These are phyloP conservation scores for Galaxea fascicularis DNA, from an alignment of 92 coral and sea anemone genomes.

Conservation along the genomic window DNA sequence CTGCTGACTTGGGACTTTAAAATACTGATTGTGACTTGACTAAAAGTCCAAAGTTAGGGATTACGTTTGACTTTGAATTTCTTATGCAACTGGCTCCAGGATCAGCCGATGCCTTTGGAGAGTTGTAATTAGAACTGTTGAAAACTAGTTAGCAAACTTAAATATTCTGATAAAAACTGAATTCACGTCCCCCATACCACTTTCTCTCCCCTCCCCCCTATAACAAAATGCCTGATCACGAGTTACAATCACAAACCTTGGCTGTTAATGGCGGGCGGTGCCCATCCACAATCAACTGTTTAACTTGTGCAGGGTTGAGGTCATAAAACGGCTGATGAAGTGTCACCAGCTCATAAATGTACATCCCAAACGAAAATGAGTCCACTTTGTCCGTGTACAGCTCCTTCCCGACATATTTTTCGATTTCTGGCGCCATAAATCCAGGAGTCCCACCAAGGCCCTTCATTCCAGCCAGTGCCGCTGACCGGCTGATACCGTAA, in stretches of 20 bases:
- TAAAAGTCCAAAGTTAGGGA: too few relatives aligned
- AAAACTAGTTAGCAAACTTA: too few relatives aligned
- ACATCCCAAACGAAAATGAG: constrained; percentile 99
- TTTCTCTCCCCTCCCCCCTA: too few relatives aligned
- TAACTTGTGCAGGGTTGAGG: constrained; percentile 92
- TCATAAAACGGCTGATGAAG: constrained; percentile 94
- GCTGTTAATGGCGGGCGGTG: constrained; percentile 91
- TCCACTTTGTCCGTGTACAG: constrained; percentile 98
- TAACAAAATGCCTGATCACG: too few relatives aligned
- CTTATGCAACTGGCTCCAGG: too few relatives aligned
- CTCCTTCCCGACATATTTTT: constrained; percentile 97
- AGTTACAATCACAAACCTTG: constrained; percentile 63
- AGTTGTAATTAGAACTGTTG: background rate
- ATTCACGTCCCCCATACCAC: too few relatives aligned
- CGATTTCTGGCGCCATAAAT: constrained; percentile 99
- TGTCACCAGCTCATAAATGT: constrained; percentile 92
- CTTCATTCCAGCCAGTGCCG: constrained; percentile 95
- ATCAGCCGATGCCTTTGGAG: background rate
- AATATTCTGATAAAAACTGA: too few relatives aligned
- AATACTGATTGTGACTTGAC: too few relatives aligned
- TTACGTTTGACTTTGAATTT: too few relatives aligned
- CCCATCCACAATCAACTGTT: constrained; percentile 94
- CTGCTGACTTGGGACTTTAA: too few relatives aligned
- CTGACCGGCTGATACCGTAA: constrained; percentile 99
- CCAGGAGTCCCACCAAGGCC: constrained; percentile 99